A percentile compares a stretch with the other conserved stretches of the same genome.
phyloP scores from a whole-genome alignment of 1,140 invertebrate genomes.

The Pseudomyrmex dendroicus region DNA sequence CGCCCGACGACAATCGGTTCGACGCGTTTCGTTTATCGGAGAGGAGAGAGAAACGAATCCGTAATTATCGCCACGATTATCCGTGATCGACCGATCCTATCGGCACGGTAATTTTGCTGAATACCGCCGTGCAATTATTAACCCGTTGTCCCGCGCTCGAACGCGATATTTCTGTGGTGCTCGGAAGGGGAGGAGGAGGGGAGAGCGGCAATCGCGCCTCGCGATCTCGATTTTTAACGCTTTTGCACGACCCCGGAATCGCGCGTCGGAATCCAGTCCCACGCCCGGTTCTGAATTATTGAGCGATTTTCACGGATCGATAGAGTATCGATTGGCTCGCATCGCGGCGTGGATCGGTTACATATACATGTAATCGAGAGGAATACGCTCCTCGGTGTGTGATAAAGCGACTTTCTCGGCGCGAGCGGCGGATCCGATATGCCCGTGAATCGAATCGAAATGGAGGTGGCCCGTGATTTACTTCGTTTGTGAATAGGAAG shows the following conservation, averaged over 20 bases:
- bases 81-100: conserved; percentile 6
- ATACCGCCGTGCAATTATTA: conserved; percentile 24
- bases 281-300: conserved; percentile 57
- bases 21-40: neutral
- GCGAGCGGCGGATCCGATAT: conserved; percentile 46
- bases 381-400: conserved; percentile 26
- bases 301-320: conserved; percentile 51
- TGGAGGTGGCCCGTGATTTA: conserved; percentile 40
- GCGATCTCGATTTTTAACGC: conserved; percentile 35
- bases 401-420: conserved; percentile 61
- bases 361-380: neutral
- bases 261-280: conserved; percentile 29
- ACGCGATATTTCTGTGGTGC: neutral
- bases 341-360: conserved; percentile 13
- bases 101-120: conserved; percentile 18
- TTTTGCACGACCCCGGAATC: conserved; percentile 3
- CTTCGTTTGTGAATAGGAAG: neutral
- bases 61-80: conserved; percentile 37
- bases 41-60: neutral
- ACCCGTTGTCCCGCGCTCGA: conserved; percentile 5
- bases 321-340: conserved; percentile 52
- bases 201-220: neutral
- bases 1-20: neutral
- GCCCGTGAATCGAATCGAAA: conserved; percentile 60
- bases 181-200: neutral